Percentiles rank a stretch among this genome's conserved stretches.
phyloP scores from a whole-genome alignment of 1,140 invertebrate species.

The Pseudomyrmex dendroicus region DNA sequence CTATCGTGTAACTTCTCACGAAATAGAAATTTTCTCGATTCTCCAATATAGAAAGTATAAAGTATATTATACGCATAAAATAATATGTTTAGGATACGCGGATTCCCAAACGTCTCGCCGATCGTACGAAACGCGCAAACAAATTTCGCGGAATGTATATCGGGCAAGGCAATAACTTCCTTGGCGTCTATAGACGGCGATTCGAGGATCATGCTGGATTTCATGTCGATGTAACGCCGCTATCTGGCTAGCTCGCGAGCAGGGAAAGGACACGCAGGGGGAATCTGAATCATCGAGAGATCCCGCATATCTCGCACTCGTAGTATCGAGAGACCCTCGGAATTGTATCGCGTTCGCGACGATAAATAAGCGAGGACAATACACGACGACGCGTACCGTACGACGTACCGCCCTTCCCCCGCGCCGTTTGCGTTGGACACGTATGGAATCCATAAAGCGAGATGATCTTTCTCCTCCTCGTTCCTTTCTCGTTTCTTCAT shows the following conservation, averaged over 20 bases:
- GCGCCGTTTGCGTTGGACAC: conserved; percentile 45
- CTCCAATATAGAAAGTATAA: too few species aligned
- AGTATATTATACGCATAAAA: not conserved
- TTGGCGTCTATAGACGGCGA: conserved; percentile 27
- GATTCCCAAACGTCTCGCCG: not conserved
- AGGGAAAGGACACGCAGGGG: conserved; percentile 19
- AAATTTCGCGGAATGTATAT: conserved; percentile 42
- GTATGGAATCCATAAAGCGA: conserved; percentile 66
- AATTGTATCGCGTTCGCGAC: conserved; percentile 61
- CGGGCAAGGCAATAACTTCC: conserved; percentile 32
- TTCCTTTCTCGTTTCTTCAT: conserved; percentile 43
- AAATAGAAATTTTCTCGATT: too few species aligned
- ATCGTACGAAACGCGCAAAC: conserved; percentile 19
- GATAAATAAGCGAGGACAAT: conserved; percentile 74
- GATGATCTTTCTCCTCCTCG: conserved; percentile 59
- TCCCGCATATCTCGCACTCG: conserved; percentile 46
- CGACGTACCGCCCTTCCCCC: conserved; percentile 16
- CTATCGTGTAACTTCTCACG: too few species aligned
- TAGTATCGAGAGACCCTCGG: conserved; percentile 11
- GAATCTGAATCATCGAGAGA: conserved; percentile 58
- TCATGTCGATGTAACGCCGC: conserved; percentile 55
- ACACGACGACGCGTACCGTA: conserved; percentile 29
- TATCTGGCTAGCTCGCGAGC: conserved; percentile 39
- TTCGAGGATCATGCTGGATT: conserved; percentile 52
- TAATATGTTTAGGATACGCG: conserved; percentile 10